These are phyloP conservation scores for Melinaea marsaeus DNA, from an alignment of 2,888 invertebrate genomes.

Conservation along the genomic window DNA sequence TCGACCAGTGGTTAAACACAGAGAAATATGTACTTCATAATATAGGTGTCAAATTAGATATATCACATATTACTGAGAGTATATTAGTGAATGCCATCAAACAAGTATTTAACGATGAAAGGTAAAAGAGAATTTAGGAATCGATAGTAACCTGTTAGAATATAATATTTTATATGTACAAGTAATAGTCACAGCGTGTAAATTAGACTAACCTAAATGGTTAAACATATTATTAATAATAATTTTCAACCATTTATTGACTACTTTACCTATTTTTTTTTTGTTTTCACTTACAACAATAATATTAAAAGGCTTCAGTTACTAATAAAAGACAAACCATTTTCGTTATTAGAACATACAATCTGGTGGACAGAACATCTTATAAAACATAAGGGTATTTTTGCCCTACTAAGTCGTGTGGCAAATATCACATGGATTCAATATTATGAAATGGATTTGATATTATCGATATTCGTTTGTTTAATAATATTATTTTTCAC, in stretches of 20 bases:
- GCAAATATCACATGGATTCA: too few species aligned
- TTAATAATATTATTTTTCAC: too few species aligned
- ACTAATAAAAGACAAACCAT: background rate
- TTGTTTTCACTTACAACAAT: background rate
- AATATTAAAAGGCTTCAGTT: background rate
- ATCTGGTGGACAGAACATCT: slow-evolving; percentile 1
- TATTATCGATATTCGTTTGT: too few species aligned
- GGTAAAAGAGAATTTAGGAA: slow-evolving; percentile 16
- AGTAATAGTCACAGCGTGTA: background rate
- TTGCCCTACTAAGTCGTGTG: too few species aligned
- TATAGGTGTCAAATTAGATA: slow-evolving; percentile 45
- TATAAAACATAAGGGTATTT: background rate
- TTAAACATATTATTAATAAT: background rate
- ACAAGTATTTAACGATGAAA: slow-evolving; percentile 34
- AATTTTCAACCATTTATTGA: background rate
- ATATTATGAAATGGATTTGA: too few species aligned
- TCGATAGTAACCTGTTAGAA: too few species aligned
- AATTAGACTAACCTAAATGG: too few species aligned
- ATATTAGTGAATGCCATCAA: slow-evolving; percentile 38
- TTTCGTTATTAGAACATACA: background rate
- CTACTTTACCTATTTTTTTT: background rate
- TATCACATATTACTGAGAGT: slow-evolving; percentile 38
- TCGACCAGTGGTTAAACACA: slow-evolving; percentile 55
- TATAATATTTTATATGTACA: too few species aligned
- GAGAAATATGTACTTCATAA: slow-evolving; percentile 40